Conservation (phyloP, 2,797 vertebrate genomes). For the Premnoplex brunnescens region DNA sequence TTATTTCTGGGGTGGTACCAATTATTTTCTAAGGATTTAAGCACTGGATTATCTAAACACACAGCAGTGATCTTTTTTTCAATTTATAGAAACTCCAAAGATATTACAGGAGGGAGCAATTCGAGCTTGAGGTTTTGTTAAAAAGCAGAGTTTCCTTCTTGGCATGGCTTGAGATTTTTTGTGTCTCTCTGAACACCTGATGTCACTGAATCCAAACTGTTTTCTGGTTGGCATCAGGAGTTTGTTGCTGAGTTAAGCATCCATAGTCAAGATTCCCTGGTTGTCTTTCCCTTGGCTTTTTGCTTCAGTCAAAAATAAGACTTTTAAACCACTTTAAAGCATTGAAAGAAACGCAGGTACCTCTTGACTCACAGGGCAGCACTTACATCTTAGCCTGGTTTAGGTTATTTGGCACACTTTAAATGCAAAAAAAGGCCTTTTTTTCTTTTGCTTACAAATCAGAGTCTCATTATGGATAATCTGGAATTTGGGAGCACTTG, state of each 20-base stretch:
- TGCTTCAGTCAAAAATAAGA: neutral
- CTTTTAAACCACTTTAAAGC: neutral
- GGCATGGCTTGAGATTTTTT: neutral
- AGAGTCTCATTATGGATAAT: neutral
- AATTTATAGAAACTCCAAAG: neutral
- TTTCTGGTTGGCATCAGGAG: neutral
- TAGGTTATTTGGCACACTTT: neutral
- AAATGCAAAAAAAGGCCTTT: neutral
- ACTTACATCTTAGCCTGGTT: neutral
- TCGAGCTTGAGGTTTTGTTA: neutral
- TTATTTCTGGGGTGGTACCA: neutral
- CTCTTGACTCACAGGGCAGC: neutral
- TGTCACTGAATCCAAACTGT: neutral
- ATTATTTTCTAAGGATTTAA: neutral
- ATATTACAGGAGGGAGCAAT: neutral
- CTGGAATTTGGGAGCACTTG: neutral
- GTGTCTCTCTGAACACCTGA: neutral
- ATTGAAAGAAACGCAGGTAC: neutral
- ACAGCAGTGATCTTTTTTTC: neutral
- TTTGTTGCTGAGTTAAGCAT: neutral
- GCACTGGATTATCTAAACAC: neutral
- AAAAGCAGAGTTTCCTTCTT: neutral
- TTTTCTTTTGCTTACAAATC: neutral
- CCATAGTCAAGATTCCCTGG: neutral
- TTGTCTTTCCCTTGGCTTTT: neutral